Conservation (phyloP, 2,113 vertebrate genomes). For the Regulus satrapa region DNA sequence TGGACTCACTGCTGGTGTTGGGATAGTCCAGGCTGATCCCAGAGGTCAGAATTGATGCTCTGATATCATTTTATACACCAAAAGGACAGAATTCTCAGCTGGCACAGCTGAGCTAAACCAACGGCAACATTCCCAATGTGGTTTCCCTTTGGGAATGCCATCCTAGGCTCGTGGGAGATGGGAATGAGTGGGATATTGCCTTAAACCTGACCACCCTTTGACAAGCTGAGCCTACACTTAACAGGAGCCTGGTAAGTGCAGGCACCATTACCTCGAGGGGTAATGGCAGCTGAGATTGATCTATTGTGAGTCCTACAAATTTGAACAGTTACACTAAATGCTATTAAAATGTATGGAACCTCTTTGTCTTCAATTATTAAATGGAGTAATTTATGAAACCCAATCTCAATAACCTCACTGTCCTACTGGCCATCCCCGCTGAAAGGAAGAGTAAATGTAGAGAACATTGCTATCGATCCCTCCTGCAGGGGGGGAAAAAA, state of each 20-base stretch:
- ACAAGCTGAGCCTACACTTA: not conserved
- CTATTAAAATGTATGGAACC: conserved; percentile 45
- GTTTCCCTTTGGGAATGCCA: not conserved
- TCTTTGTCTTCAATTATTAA: conserved; percentile 65
- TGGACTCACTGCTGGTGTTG: not conserved
- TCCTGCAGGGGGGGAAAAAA: not conserved
- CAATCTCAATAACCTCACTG: conserved; percentile 37
- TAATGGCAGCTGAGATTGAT: conserved; percentile 2
- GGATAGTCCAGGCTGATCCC: not conserved
- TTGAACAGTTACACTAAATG: not conserved
- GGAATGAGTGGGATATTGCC: not conserved
- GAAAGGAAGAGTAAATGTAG: conserved; percentile 22
- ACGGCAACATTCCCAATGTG: not conserved
- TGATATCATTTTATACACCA: not conserved
- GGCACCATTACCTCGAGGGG: not conserved
- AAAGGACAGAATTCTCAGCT: not conserved
- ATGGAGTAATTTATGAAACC: conserved; percentile 53
- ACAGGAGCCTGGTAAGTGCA: conserved; percentile 13
- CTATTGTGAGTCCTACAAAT: conserved; percentile 28
- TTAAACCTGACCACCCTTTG: not conserved
- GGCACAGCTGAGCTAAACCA: not conserved
- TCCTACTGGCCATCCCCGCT: conserved; percentile 3
- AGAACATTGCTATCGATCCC: not conserved
- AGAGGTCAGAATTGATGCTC: not conserved
- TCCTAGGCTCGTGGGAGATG: not conserved